A percentile compares a stretch with the other conserved stretches of the same genome.
Evolutionary conservation across 1,140 invertebrate genomes (phyloP).

Genomic region (Bombus confusus): DNA sequence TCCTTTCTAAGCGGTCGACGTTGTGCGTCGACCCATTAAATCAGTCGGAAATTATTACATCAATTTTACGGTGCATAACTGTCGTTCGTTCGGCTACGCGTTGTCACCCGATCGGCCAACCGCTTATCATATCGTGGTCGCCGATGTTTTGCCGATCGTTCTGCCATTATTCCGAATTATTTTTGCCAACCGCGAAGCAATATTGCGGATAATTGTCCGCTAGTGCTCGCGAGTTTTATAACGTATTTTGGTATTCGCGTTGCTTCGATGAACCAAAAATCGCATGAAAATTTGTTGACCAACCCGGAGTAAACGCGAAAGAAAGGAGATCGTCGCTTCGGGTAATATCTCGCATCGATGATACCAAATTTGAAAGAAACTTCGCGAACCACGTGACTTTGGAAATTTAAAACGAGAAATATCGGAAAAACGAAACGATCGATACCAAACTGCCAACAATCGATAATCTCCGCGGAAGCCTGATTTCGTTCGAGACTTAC

Average conservation of each 20-base stretch:
- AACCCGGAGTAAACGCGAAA: neutral
- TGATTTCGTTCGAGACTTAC: neutral
- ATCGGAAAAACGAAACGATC: too few relatives aligned
- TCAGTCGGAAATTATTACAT: constrained; percentile 61
- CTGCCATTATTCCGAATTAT: constrained; percentile 17
- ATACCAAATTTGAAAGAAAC: too few relatives aligned
- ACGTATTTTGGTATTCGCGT: neutral
- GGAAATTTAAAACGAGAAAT: too few relatives aligned
- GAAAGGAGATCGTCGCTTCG: neutral
- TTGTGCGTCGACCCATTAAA: constrained; percentile 31
- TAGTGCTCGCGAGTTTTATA: neutral
- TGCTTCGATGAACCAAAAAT: neutral
- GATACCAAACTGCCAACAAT: too few relatives aligned
- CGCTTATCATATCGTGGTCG: constrained; percentile 48
- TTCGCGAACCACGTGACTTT: too few relatives aligned
- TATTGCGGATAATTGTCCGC: neutral
- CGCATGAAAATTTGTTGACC: neutral
- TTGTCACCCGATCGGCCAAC: constrained; percentile 13
- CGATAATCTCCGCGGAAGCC: too few relatives aligned
- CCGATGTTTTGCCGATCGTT: neutral
- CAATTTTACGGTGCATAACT: constrained; percentile 48
- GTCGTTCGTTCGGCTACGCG: constrained; percentile 21
- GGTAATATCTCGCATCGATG: too few relatives aligned
- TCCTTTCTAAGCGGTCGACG: constrained; percentile 34
- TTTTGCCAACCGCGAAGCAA: neutral